Conservation (phyloP, 2,797 vertebrate species). For the Chelidonichthys spinosus region DNA sequence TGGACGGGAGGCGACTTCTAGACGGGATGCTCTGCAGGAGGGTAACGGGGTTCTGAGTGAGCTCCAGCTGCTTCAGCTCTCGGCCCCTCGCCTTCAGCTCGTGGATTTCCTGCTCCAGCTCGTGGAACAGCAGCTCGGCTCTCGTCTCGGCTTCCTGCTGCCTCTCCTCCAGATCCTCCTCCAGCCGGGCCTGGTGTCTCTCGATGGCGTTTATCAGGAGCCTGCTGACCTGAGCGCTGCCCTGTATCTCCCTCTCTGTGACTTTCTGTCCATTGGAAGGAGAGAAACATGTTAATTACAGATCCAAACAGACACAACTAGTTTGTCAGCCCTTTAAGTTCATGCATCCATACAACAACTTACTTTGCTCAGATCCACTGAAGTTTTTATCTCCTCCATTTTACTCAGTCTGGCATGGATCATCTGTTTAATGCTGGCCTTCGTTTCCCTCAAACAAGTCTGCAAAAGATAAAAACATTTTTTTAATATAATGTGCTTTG, state of each 20-base stretch:
- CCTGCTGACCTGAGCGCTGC: slow-evolving; percentile 40
- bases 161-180: slow-evolving; percentile 36
- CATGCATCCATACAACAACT: not conserved
- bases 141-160: slow-evolving; percentile 37
- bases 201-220: slow-evolving; percentile 39
- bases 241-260: slow-evolving; percentile 38
- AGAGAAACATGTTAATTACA: not conserved
- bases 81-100: slow-evolving; percentile 41
- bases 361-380: slow-evolving; percentile 57
- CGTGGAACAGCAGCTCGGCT: slow-evolving; percentile 22
- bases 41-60: slow-evolving; percentile 39
- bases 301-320: not conserved
- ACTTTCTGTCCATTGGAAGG: slow-evolving; percentile 12
- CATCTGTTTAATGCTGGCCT: slow-evolving; percentile 53
- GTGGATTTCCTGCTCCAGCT: slow-evolving; percentile 59
- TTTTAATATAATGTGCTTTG: too few species aligned
- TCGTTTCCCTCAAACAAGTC: slow-evolving; percentile 41
- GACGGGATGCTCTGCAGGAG: slow-evolving; percentile 64
- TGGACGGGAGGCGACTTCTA: slow-evolving; percentile 35
- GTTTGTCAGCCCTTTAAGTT: not conserved
- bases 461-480: slow-evolving; percentile 6
- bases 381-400: slow-evolving; percentile 51
- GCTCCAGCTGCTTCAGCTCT: slow-evolving; percentile 58
- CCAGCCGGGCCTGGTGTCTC: slow-evolving; percentile 23
- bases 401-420: slow-evolving; percentile 50